Evolutionary conservation across 2,797 vertebrate genomes (phyloP), one percentile per base, ranked within the genome.

Genomic region (Poecilia gillii): DNA sequence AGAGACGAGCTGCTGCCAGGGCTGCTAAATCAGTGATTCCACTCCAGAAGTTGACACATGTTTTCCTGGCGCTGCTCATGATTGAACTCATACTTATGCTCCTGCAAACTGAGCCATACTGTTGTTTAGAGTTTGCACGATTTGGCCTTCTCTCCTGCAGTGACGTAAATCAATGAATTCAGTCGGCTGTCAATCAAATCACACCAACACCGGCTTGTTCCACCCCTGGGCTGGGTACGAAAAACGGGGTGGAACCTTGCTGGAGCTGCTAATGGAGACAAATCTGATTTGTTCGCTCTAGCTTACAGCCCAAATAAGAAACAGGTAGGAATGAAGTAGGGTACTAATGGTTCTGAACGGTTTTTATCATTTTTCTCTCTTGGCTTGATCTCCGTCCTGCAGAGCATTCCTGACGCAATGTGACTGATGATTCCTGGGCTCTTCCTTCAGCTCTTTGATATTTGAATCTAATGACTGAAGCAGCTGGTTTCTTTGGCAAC

Each of bases 401-500:
- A 51, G 53, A 73, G 53, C 75, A 28, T 1, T 51, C 36, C 70
- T 28, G 72, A 75, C 53, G 51, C 82, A 73, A 81, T 81, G 72
- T 86, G 64, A 85, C 80, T 82, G 73, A 72, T 49, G 23, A 70
- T 13, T 70, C 39, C 11, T 70, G 39, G 66, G 66, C 57, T 86
- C 31, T 59, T 85, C 31, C 70, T 83, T 76, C 47, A 13, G 39
- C 55, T 72, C 70, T 79, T 78, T 82, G 72, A 79, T 84, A 76
- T 80, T 46, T 77, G 73, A 77, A 39, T 25, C 81, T 90, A 81
- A 92, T 91, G 84, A 77, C 75, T 7, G 0, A 36, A 87, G 78
- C 89, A 90, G 87, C 89, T 91, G 90, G 78, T 84, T 53, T 3
- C 31, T 3, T 62, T 89, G 89, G 88, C 89, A 86, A 75, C 57